phyloP scores from a whole-genome alignment of 2,888 invertebrate genomes.

The Apomyelois bistriatella region DNA sequence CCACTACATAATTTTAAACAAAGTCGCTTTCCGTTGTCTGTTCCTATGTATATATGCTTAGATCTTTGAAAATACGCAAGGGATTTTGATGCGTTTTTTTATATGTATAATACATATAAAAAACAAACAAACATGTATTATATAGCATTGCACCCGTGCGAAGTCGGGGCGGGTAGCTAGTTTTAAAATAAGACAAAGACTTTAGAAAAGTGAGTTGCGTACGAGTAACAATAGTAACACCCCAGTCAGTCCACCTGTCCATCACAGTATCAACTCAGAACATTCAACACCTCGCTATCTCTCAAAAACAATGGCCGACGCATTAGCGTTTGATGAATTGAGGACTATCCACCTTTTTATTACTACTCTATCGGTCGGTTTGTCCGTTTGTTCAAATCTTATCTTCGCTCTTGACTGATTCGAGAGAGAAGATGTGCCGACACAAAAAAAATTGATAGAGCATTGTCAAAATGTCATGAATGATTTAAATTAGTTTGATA shows the following conservation, averaged over 20 bases:
- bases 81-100: too few relatives aligned
- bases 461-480: slow-evolving; percentile 4
- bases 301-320: slow-evolving; percentile 13
- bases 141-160: too few relatives aligned
- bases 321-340: slow-evolving; percentile 17
- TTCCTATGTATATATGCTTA: too few relatives aligned
- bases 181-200: neutral
- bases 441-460: slow-evolving; percentile 5
- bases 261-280: slow-evolving; percentile 10
- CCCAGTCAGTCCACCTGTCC: slow-evolving; percentile 20
- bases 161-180: too few relatives aligned
- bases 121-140: too few relatives aligned
- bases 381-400: slow-evolving; percentile 5
- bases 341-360: slow-evolving; percentile 14
- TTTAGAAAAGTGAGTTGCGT: slow-evolving; percentile 10
- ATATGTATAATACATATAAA: too few relatives aligned
- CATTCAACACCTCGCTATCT: slow-evolving; percentile 18
- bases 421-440: slow-evolving; percentile 4
- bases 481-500: slow-evolving; percentile 7
- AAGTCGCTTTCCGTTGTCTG: too few relatives aligned
- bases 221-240: slow-evolving; percentile 26
- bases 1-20: too few relatives aligned
- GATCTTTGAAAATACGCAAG: too few relatives aligned
- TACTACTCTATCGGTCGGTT: slow-evolving; percentile 20
- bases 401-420: slow-evolving; percentile 2